Percentiles rank a stretch among this genome's conserved stretches.
Conservation (phyloP, 2,113 vertebrate species). For the Pimephales promelas region DNA sequence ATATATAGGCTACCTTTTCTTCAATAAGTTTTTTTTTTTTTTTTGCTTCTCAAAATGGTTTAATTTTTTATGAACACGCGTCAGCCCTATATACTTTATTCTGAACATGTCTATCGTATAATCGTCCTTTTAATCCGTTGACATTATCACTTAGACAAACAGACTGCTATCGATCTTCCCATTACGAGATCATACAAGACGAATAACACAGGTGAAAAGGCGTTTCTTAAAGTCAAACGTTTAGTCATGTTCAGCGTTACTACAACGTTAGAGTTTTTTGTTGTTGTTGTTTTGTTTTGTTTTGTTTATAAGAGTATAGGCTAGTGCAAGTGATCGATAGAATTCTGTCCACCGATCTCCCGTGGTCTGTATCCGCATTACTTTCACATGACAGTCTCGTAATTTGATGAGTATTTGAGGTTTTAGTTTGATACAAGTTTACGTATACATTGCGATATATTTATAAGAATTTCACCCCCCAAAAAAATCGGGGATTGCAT, state of each 20-base stretch:
- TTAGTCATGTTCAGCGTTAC: constrained; percentile 44
- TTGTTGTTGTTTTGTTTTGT: too few species aligned
- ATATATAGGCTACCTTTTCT: background rate
- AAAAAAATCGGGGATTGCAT: background rate
- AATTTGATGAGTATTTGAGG: background rate
- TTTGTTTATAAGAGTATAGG: background rate
- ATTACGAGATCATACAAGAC: constrained; percentile 80
- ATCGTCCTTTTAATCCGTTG: constrained; percentile 80
- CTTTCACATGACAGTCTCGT: background rate
- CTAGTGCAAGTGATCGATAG: background rate
- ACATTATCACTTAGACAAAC: constrained; percentile 85
- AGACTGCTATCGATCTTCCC: constrained; percentile 83
- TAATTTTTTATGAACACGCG: background rate
- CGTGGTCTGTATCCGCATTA: background rate
- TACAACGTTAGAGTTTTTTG: background rate
- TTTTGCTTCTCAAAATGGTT: background rate
- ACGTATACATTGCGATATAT: background rate
- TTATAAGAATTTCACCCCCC: background rate
- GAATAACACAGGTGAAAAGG: constrained; percentile 74
- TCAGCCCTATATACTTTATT: constrained; percentile 48
- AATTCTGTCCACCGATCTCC: background rate
- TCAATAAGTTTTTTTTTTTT: background rate
- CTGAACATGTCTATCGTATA: constrained; percentile 64
- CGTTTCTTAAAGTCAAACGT: constrained; percentile 33
- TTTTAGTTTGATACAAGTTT: background rate